phyloP scores from a whole-genome alignment of 2,888 invertebrate genomes.

The Parnassius apollo region DNA sequence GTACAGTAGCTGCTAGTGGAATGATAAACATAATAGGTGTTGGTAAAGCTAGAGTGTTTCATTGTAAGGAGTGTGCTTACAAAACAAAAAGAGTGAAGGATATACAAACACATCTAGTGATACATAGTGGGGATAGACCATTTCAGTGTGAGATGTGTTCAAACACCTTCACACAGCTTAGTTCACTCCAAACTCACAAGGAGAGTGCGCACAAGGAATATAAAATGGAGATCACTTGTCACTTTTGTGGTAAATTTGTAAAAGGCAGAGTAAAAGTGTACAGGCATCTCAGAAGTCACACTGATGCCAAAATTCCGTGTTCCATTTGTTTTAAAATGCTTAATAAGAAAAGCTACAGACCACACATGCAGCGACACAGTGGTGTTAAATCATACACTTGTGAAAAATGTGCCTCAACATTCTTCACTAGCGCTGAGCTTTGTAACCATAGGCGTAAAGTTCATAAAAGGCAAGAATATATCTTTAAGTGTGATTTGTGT shows the following conservation, averaged over 20 bases:
- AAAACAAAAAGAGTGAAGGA: conserved; percentile 50
- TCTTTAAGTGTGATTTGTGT: conserved; percentile 53
- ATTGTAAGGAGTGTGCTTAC: conserved; percentile 55
- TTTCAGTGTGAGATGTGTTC: conserved; percentile 53
- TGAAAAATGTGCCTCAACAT: conserved; percentile 59
- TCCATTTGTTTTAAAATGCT: conserved; percentile 50
- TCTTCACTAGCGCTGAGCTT: conserved; percentile 55
- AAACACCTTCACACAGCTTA: conserved; percentile 51
- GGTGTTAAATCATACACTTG: conserved; percentile 56
- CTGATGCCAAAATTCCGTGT: conserved; percentile 39
- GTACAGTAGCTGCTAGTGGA: conserved; percentile 36
- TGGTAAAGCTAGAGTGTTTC: conserved; percentile 47
- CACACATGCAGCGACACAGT: conserved; percentile 57
- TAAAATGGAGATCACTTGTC: conserved; percentile 51
- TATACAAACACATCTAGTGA: conserved; percentile 48
- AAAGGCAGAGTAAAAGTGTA: conserved; percentile 51
- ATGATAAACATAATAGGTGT: conserved; percentile 46
- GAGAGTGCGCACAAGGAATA: conserved; percentile 52
- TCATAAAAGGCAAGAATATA: conserved; percentile 44
- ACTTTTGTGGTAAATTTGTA: conserved; percentile 58
- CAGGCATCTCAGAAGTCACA: conserved; percentile 52
- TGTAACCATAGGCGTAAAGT: conserved; percentile 51
- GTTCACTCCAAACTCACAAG: conserved; percentile 52
- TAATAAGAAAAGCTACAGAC: conserved; percentile 37
- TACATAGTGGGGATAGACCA: conserved; percentile 58